These are phyloP conservation scores for Plutomurus gul DNA, from an alignment of 1,140 invertebrate species.

Conservation along the genomic window DNA sequence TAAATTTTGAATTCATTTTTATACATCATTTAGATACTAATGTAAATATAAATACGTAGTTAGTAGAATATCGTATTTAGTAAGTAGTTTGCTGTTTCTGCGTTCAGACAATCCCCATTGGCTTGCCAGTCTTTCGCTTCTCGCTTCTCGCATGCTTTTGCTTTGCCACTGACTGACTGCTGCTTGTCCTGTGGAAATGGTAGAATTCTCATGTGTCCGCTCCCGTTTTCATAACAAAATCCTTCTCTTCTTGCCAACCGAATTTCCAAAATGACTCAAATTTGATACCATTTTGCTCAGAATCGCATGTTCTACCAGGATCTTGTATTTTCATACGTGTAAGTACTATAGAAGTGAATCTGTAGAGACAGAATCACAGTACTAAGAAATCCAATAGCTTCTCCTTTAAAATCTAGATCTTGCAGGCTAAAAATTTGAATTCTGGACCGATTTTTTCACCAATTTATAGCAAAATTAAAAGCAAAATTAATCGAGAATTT, in stretches of 20 bases:
- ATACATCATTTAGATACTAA: too few relatives aligned
- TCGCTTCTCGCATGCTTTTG: too few relatives aligned
- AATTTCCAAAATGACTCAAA: background rate
- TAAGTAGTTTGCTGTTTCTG: too few relatives aligned
- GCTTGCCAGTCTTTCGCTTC: too few relatives aligned
- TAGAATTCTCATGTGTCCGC: too few relatives aligned
- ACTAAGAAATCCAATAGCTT: background rate
- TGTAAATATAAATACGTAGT: too few relatives aligned
- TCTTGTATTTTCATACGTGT: background rate
- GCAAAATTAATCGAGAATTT: constrained; percentile 2
- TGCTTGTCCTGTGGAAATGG: too few relatives aligned
- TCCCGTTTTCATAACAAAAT: background rate
- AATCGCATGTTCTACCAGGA: background rate
- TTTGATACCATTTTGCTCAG: background rate
- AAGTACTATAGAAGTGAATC: background rate
- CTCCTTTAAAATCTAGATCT: background rate
- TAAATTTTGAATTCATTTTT: too few relatives aligned
- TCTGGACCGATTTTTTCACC: background rate
- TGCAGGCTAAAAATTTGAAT: constrained; percentile 1
- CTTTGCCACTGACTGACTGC: too few relatives aligned
- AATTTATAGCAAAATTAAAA: constrained; percentile 23
- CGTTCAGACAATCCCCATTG: too few relatives aligned
- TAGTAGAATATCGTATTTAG: too few relatives aligned
- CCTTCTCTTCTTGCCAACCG: background rate
- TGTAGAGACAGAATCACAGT: background rate